A percentile compares a stretch with the other conserved stretches of the same genome.
Evolutionary conservation across 1,140 invertebrate species (phyloP).

Genomic region (Charaxes varanes): DNA sequence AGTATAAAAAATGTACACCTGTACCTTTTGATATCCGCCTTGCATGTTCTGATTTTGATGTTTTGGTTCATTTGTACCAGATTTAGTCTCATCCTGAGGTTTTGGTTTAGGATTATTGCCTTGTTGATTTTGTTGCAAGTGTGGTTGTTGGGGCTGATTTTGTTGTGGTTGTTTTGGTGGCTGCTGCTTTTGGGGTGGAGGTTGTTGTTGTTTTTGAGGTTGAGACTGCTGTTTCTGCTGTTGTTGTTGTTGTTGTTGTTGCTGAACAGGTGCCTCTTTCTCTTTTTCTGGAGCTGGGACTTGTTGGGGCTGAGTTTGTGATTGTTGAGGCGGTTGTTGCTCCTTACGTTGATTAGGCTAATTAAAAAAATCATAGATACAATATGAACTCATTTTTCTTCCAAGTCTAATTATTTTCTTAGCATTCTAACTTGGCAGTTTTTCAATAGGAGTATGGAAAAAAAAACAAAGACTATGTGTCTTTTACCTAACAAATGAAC

Average conservation of each 20-base stretch:
- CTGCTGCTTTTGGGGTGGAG: constrained; percentile 14
- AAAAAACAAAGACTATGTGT: no score
- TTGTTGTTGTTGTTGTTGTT: constrained; percentile 22
- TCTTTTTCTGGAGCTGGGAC: constrained; percentile 9
- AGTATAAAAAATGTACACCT: neutral
- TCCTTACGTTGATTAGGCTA: constrained; percentile 2
- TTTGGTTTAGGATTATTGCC: constrained; percentile 27
- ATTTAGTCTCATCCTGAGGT: constrained; percentile 46
- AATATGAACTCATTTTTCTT: neutral
- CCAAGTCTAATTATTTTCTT: no score
- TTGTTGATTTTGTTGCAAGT: constrained; percentile 20
- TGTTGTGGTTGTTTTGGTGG: constrained; percentile 23
- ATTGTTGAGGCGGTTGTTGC: constrained; percentile 8
- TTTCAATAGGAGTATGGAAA: no score
- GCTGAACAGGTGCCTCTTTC: constrained; percentile 12
- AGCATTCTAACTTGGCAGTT: no score
- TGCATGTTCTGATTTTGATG: constrained; percentile 36
- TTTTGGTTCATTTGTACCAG: constrained; percentile 30
- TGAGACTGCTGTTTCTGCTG: constrained; percentile 24
- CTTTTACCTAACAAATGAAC: no score
- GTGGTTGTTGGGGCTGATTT: constrained; percentile 20
- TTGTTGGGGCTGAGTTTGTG: constrained; percentile 6
- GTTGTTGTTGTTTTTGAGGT: constrained; percentile 24
- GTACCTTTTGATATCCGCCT: constrained; percentile 33
- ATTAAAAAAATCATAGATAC: neutral